Conservation (phyloP, 2,113 vertebrate genomes). For the Scartelaos histophorus region DNA sequence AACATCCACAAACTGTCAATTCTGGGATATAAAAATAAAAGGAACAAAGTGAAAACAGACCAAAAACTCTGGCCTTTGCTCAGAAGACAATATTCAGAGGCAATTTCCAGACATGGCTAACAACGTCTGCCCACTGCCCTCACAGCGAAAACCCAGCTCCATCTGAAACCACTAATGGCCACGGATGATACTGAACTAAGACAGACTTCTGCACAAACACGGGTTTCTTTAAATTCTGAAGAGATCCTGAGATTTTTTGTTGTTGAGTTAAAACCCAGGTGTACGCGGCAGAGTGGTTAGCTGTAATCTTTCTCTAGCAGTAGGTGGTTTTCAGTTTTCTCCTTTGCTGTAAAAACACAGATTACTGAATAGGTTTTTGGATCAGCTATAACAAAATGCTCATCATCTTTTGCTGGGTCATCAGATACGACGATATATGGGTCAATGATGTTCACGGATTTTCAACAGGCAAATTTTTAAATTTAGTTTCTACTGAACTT, state of each 20-base stretch:
- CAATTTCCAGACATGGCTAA: neutral
- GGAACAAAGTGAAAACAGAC: neutral
- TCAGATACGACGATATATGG: no score
- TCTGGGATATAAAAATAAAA: neutral
- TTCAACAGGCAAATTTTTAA: no score
- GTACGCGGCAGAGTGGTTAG: neutral
- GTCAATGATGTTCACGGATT: no score
- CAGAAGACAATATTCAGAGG: neutral
- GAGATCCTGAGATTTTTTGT: neutral
- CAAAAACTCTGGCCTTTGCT: neutral
- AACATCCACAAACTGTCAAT: constrained; percentile 11
- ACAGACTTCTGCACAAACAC: neutral
- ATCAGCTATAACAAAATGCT: no score
- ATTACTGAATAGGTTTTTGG: no score
- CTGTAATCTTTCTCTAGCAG: no score
- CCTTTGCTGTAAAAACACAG: no score
- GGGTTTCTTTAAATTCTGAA: neutral
- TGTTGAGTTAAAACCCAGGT: neutral
- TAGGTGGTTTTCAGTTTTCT: no score
- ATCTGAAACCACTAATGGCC: neutral
- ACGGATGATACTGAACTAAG: neutral
- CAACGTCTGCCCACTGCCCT: neutral
- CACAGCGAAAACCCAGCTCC: neutral
- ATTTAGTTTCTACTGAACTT: no score
- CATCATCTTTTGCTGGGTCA: no score